These are phyloP conservation scores for Microcebus griseorufus DNA, from an alignment of 2,113 vertebrate genomes.

Conservation along the genomic window DNA sequence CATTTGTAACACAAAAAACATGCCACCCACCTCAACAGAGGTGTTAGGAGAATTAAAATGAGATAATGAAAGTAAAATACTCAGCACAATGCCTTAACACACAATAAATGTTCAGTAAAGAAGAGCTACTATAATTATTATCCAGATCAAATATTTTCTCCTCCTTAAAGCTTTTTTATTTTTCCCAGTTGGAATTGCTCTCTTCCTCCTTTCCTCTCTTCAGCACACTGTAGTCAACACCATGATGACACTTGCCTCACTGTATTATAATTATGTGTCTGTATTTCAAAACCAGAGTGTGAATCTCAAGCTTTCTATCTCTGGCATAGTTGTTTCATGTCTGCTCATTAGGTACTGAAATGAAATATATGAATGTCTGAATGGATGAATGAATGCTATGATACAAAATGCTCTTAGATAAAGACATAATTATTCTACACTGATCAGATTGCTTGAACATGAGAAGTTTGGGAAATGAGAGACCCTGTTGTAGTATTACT, in stretches of 20 bases:
- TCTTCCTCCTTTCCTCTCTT: background rate
- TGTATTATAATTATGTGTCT: background rate
- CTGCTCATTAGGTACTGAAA: background rate
- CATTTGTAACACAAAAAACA: background rate
- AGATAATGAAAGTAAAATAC: conserved; percentile 16
- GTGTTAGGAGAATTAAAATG: conserved; percentile 1
- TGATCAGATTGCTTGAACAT: background rate
- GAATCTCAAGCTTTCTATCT: background rate
- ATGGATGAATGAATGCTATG: background rate
- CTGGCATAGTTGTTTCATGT: background rate
- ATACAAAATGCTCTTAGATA: conserved; percentile 9
- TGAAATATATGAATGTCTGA: background rate
- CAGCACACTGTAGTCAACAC: background rate
- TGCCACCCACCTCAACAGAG: background rate
- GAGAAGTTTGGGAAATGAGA: conserved; percentile 7
- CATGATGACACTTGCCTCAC: background rate
- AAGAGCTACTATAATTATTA: background rate
- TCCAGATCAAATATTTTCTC: background rate
- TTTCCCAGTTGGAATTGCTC: background rate
- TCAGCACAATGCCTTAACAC: background rate
- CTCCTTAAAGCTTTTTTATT: background rate
- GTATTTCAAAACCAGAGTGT: background rate
- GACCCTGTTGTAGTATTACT: background rate
- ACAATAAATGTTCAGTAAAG: background rate
- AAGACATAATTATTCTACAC: conserved; percentile 2